These are phyloP conservation scores for Amiota mariae DNA, from an alignment of 2,888 invertebrate species.

Conservation along the genomic window DNA sequence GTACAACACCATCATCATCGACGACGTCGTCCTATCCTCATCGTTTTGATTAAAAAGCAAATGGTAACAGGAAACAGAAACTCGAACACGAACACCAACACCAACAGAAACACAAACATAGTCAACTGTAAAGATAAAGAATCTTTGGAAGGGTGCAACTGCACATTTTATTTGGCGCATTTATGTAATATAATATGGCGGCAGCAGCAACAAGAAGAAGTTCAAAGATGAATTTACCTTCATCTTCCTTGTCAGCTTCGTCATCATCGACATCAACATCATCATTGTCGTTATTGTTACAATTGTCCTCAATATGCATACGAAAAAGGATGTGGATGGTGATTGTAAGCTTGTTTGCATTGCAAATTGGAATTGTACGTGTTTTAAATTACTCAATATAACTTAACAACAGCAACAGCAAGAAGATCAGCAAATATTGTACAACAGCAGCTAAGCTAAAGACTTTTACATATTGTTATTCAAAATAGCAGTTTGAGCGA, in stretches of 20 bases:
- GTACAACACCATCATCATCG: background rate
- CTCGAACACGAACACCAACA: background rate
- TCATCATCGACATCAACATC: no score
- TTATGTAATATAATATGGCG: background rate
- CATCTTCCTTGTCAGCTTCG: no score
- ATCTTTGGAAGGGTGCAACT: no score
- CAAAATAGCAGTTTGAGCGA: no score
- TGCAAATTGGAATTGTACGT: constrained; percentile 59
- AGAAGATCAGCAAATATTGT: background rate
- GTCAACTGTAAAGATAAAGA: no score
- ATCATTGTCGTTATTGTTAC: no score
- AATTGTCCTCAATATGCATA: background rate
- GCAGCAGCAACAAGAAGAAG: no score
- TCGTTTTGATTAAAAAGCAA: constrained; percentile 8
- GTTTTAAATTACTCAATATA: constrained; percentile 42
- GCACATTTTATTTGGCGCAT: no score
- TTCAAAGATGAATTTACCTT: no score
- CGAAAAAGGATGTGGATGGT: background rate
- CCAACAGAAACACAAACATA: background rate
- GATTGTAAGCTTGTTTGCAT: constrained; percentile 49
- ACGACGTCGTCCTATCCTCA: background rate
- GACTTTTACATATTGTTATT: no score
- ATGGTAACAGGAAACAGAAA: constrained; percentile 3
- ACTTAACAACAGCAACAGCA: background rate
- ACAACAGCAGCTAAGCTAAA: background rate